Base-by-base conservation (phyloP, 2,113 vertebrate species). In the Sinocyclocheilus grahami region DNA sequence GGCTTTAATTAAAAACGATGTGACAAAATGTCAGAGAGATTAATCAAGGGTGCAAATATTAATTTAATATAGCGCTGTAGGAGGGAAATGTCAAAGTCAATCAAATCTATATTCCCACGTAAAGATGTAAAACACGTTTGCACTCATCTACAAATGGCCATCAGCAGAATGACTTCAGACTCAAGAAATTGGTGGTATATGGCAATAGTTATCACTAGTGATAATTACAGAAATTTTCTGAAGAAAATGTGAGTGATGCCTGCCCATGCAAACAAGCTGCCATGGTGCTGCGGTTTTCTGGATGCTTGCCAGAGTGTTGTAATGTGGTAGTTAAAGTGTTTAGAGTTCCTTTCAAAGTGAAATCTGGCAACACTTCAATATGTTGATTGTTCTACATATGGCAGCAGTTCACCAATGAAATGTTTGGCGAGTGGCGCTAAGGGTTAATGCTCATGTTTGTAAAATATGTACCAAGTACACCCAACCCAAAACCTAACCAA, bases 81-180 rank as follows among this genome's bases (percentile, higher is more conserved):
- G 2, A 89, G 84, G 82, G 1, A 89, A 85, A 83, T 85, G 90
- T 92, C 88, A 90, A 82, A 33, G 58, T 86, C 75, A 83, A 65
- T 86, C 83, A 84, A 53, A 79, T 82, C 5, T 37, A 58, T 53
- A 3, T 53, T 79, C 87, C 51, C 48, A 86, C 87, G 62, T 77
- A 76, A 8, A 20, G 22, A 77, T 63, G 0, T 13, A 77, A 24
- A 67, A 87, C 90, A 86, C 84, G 87, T 90, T 88, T 88, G 60
- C 53, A 67, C 20, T 78, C 48, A 37, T 86, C 30, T 51, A 51
- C 51, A 75, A 65, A 39, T 27, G 14, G 24, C 37, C 72, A 51
- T 60, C 13, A 62, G 53, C 2, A 3, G 14, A 24, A 74, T 22
- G 30, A 55, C n/a, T 63, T 53, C 11, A 24, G 60, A 39, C 16